Conservation (phyloP, 1,140 invertebrate genomes). For the Danaus plexippus region DNA sequence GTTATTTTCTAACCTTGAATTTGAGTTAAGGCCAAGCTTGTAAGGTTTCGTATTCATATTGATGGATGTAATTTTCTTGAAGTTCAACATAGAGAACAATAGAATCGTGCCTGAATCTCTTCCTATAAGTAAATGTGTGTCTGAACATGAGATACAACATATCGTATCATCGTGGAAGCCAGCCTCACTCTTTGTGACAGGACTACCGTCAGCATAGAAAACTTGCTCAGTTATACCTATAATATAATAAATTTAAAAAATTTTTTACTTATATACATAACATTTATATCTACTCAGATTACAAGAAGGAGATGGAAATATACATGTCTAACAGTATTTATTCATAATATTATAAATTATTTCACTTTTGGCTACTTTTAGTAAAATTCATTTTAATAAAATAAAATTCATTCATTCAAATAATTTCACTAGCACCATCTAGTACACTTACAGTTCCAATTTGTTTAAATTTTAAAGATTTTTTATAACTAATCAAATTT, state of each 20-base stretch:
- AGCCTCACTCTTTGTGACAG: constrained; percentile 33
- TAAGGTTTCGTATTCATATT: constrained; percentile 78
- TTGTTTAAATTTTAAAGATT: too few species aligned
- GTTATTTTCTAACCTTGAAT: constrained; percentile 79
- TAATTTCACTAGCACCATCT: too few species aligned
- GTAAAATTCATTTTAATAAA: too few species aligned
- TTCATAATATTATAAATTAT: too few species aligned
- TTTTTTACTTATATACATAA: neutral
- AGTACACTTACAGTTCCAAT: too few species aligned
- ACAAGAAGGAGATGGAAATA: too few species aligned
- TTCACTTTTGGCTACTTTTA: too few species aligned
- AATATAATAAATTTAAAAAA: constrained; percentile 15
- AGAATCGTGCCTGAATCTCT: constrained; percentile 91
- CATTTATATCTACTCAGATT: too few species aligned
- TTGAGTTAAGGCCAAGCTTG: constrained; percentile 89
- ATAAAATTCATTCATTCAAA: too few species aligned
- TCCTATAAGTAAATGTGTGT: constrained; percentile 86
- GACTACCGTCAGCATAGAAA: constrained; percentile 55
- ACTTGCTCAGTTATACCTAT: constrained; percentile 60
- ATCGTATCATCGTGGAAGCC: constrained; percentile 79
- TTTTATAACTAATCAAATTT: too few species aligned
- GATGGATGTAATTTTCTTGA: constrained; percentile 85
- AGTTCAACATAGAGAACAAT: constrained; percentile 88
- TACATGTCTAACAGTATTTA: too few species aligned
- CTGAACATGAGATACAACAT: constrained; percentile 83